Evolutionary conservation across 2,888 invertebrate genomes (phyloP), one percentile per base, ranked within the genome.

Genomic region (Sinhomidia bicolor): DNA sequence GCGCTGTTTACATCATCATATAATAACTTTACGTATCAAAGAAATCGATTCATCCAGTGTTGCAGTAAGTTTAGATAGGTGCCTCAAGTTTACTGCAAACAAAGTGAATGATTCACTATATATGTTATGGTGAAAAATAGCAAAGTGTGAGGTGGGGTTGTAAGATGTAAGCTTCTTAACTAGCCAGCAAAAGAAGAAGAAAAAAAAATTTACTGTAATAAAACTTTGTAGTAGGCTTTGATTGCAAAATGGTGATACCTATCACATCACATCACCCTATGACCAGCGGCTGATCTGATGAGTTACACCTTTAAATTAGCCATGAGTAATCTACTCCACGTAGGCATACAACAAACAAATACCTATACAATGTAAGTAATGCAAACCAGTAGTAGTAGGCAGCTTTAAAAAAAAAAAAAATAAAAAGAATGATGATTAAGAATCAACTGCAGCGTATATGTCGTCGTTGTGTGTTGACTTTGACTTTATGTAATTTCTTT

Each of bases 251-350:
- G 17, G 5, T 65, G 65, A 65, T n/a, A 32, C n/a, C 26, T 17
- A 17, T 26, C 29, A 4, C 29, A n/a, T n/a, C n/a, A n/a, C n/a
- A 60, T 60, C 32, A 17, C 14, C 65, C n/a, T 36, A 41, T 65
- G 5, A 62, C 62, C 62, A 12, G 14, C 2, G 65, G 71, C 7
- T 65, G 51, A 36, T 71, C 7, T 65, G 51, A 36, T 71, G 71
- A 32, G 41, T 71, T 36, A 20, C 41, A 41, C 4, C 41, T 14
- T 29, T 20, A 41, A 71, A 41, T 41, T 41, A 71, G 36, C 71
- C 71, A 71, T 71, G 26, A 41, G 71, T 20, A 71, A 71, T 71
- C 41, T 14, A 10, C 20, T n/a, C n/a, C n/a, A n/a, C n/a, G n/a
- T n/a, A n/a, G n/a, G n/a, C n/a, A n/a, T n/a, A n/a, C n/a, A n/a